Evolutionary conservation across 23 tunicate species (phyloP).

Genomic region (Halocynthia roretzi): DNA sequence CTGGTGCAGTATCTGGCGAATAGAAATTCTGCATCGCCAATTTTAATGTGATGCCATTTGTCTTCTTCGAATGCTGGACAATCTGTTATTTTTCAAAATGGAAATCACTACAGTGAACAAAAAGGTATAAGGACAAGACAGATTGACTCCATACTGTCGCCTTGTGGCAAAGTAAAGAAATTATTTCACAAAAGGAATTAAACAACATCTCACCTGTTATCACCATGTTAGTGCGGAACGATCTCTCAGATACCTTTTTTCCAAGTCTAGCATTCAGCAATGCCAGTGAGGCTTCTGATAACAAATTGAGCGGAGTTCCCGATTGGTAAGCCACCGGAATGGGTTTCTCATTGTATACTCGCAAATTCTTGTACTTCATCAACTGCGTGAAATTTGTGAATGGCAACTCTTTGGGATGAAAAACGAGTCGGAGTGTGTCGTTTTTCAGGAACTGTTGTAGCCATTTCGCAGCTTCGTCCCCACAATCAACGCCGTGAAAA

Average conservation of each 20-base stretch:
- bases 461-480: slow-evolving; percentile 2
- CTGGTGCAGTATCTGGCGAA: slow-evolving; percentile 31
- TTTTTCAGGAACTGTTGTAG: background rate
- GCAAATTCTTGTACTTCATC: background rate
- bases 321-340: background rate
- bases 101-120: background rate
- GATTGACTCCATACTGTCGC: no score
- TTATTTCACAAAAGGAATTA: no score
- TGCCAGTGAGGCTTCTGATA: slow-evolving; percentile 3
- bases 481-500: slow-evolving; percentile 4
- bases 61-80: slow-evolving; percentile 18
- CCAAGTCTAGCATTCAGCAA: slow-evolving; percentile 1
- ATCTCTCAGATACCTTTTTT: background rate
- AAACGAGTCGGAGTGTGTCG: background rate
- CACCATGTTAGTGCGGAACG: background rate
- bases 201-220: background rate
- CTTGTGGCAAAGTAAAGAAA: no score
- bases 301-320: background rate
- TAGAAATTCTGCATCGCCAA: slow-evolving; percentile 11
- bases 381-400: background rate
- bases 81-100: background rate
- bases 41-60: slow-evolving; percentile 9
- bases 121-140: no score
- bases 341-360: slow-evolving; percentile 1
- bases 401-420: background rate